phyloP scores from a whole-genome alignment of 2,888 invertebrate genomes.

The Allygus modestus region DNA sequence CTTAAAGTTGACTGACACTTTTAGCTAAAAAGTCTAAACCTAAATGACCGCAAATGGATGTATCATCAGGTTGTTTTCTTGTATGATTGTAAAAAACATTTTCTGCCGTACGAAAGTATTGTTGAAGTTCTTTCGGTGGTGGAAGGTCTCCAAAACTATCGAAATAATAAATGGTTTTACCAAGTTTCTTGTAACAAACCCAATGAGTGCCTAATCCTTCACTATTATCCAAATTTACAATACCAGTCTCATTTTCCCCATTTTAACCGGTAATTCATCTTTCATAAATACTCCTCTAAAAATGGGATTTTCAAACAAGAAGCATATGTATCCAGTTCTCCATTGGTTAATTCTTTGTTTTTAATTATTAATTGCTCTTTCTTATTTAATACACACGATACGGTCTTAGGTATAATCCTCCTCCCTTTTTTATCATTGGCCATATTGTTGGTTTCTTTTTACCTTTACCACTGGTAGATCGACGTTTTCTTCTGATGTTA shows the following conservation, averaged over 20 bases:
- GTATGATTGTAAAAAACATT: neutral
- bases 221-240: slow-evolving; percentile 22
- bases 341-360: neutral
- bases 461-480: neutral
- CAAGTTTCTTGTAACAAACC: slow-evolving; percentile 17
- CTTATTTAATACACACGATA: neutral
- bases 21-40: slow-evolving; percentile 18
- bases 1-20: slow-evolving; percentile 25
- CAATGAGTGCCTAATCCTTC: slow-evolving; percentile 20
- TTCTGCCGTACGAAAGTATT: neutral
- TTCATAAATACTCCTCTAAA: slow-evolving; percentile 40
- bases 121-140: slow-evolving; percentile 17
- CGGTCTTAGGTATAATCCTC: neutral
- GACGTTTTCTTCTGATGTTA: slow-evolving; percentile 14
- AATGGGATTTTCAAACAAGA: neutral
- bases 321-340: neutral
- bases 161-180: neutral
- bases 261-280: neutral
- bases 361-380: neutral
- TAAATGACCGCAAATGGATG: neutral
- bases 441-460: neutral
- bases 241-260: neutral
- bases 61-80: slow-evolving; percentile 11
- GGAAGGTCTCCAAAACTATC: slow-evolving; percentile 13
- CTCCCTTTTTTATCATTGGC: neutral